phyloP scores from a whole-genome alignment of 2,888 invertebrate species.

The Clanis bilineata region DNA sequence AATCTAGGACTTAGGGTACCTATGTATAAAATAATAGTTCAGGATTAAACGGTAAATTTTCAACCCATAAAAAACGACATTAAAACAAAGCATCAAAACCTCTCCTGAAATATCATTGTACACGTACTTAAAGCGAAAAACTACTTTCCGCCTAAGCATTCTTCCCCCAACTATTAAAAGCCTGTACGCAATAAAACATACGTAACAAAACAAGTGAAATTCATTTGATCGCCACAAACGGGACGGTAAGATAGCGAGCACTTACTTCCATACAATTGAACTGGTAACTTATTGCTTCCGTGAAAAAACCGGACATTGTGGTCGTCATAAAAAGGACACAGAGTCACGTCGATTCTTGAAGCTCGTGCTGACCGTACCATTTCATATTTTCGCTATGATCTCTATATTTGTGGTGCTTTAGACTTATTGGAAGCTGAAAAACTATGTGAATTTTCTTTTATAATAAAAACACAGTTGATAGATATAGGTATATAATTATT shows the following conservation, averaged over 20 bases:
- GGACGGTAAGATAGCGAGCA: constrained; percentile 46
- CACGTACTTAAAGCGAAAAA: not conserved
- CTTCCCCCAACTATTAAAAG: not conserved
- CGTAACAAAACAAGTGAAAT: constrained; percentile 26
- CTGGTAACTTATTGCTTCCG: constrained; percentile 55
- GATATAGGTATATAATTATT: no score
- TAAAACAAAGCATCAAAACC: not conserved
- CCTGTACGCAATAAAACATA: constrained; percentile 30
- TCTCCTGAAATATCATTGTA: not conserved
- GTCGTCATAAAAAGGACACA: constrained; percentile 38
- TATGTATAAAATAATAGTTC: no score
- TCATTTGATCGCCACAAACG: constrained; percentile 38
- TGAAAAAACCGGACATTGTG: constrained; percentile 59
- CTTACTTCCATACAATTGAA: constrained; percentile 72
- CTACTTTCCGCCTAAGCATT: not conserved
- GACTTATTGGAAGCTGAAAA: not conserved
- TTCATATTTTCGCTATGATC: constrained; percentile 17
- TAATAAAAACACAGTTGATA: no score
- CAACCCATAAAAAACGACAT: no score
- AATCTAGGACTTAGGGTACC: no score
- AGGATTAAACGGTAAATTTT: no score
- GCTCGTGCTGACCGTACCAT: constrained; percentile 33
- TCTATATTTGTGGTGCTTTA: constrained; percentile 21
- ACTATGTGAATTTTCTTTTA: no score
- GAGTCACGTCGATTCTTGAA: not conserved